Conservation (phyloP, 2,113 vertebrate species). For the Elephantulus edwardii region DNA sequence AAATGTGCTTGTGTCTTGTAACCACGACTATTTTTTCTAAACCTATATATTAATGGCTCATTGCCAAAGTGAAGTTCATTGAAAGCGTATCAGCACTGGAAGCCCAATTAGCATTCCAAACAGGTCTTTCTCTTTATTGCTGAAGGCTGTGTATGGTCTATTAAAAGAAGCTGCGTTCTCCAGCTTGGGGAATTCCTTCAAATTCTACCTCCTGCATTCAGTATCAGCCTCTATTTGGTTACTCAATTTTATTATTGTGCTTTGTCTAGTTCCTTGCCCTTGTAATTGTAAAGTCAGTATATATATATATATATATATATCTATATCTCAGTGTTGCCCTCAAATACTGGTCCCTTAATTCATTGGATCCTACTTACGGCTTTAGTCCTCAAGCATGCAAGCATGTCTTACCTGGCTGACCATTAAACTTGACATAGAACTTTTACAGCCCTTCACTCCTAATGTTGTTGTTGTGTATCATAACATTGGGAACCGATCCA, state of each 20-base stretch:
- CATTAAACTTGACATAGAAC: background rate
- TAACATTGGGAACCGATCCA: too few species aligned
- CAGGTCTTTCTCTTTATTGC: background rate
- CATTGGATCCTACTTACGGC: background rate
- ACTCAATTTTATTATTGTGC: background rate
- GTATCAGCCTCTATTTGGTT: background rate
- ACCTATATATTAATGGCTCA: background rate
- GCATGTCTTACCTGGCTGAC: background rate
- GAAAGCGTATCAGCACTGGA: background rate
- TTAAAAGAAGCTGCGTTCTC: background rate
- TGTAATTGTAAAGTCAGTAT: too few species aligned
- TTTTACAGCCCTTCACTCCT: background rate
- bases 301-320: too few species aligned
- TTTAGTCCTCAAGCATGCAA: background rate
- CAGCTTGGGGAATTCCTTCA: background rate
- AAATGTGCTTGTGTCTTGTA: background rate
- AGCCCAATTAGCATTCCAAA: background rate
- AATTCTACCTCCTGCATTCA: background rate
- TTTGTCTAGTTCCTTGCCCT: background rate
- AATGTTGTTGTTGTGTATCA: too few species aligned
- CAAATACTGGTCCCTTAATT: background rate
- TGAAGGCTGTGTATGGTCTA: background rate
- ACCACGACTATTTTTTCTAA: background rate
- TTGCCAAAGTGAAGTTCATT: background rate
- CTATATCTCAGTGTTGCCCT: background rate